phyloP scores from a whole-genome alignment of 2,113 vertebrate genomes.

The Ophiodon elongatus region DNA sequence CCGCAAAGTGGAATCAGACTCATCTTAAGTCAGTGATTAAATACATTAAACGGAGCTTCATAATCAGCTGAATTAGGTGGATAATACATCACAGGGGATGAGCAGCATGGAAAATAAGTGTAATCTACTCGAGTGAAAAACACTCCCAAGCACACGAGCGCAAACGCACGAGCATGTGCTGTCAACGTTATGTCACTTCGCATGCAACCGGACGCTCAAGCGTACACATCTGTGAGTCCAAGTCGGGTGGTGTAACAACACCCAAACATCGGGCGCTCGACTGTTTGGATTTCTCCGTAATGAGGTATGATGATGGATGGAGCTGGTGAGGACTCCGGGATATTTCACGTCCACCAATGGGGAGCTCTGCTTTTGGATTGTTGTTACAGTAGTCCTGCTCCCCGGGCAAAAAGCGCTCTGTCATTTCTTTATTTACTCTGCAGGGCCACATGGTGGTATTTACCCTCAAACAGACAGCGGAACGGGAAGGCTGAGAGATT shows the following conservation, averaged over 20 bases:
- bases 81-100: constrained; percentile 70
- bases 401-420: constrained; percentile 23
- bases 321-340: constrained; percentile 52
- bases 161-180: constrained; percentile 46
- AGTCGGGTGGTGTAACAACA: constrained; percentile 61
- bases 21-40: constrained; percentile 63
- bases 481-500: constrained; percentile 49
- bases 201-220: constrained; percentile 67
- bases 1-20: constrained; percentile 59
- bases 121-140: constrained; percentile 63
- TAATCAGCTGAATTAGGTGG: constrained; percentile 62
- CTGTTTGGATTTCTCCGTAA: constrained; percentile 80
- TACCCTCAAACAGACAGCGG: constrained; percentile 75
- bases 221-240: constrained; percentile 68
- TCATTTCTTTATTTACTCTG: constrained; percentile 60
- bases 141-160: constrained; percentile 45
- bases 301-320: constrained; percentile 70
- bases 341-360: constrained; percentile 28
- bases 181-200: constrained; percentile 78
- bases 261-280: constrained; percentile 57
- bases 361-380: constrained; percentile 24
- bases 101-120: constrained; percentile 77
- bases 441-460: constrained; percentile 73
- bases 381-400: constrained; percentile 51
- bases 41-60: constrained; percentile 55